These are phyloP conservation scores for Noctua fimbriata DNA, from an alignment of 2,888 invertebrate species.

Conservation along the genomic window DNA sequence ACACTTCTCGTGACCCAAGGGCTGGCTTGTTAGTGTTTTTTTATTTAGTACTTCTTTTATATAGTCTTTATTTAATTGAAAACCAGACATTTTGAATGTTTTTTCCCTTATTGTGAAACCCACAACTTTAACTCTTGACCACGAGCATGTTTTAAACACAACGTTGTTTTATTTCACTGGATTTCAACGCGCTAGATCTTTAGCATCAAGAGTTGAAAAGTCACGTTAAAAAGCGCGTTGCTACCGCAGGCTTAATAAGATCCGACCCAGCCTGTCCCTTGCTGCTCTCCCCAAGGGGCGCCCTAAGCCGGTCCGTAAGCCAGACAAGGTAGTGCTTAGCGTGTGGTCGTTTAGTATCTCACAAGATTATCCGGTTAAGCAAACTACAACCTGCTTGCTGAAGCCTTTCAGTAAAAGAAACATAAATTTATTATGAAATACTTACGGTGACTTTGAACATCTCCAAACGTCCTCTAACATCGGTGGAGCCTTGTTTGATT, in stretches of 20 bases:
- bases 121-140: neutral
- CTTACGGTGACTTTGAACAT: constrained; percentile 94
- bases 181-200: neutral
- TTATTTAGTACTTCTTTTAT: too few relatives aligned
- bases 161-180: neutral
- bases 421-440: constrained; percentile 5
- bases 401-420: neutral
- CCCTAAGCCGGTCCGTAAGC: neutral
- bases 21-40: neutral
- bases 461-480: constrained; percentile 95
- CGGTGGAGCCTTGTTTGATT: constrained; percentile 94
- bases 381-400: neutral
- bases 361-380: neutral
- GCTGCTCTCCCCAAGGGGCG: neutral
- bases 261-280: neutral
- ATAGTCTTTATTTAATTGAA: neutral
- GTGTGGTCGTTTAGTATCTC: neutral
- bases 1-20: neutral
- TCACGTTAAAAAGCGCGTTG: neutral
- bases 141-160: neutral
- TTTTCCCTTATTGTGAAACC: neutral
- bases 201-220: neutral
- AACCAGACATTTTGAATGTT: neutral
- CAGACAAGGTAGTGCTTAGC: neutral
- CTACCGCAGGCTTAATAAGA: neutral